phyloP scores from a whole-genome alignment of 2,113 vertebrate genomes.

The Percopsis transmontana region DNA sequence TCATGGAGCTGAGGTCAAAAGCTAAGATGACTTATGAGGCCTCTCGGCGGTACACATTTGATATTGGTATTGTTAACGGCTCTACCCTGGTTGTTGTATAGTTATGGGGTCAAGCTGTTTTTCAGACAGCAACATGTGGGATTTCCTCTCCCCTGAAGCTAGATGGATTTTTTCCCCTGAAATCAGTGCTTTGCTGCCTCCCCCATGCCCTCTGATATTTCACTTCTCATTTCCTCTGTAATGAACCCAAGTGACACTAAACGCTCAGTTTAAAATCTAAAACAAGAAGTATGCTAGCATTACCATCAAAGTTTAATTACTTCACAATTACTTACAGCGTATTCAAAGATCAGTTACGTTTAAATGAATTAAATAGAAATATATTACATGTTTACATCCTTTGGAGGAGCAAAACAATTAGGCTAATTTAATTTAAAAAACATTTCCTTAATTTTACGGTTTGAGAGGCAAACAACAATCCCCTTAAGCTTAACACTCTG shows the following conservation, averaged over 20 bases:
- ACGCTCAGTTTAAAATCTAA: conserved; percentile 6
- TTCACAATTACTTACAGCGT: too few species aligned
- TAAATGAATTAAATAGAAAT: not conserved
- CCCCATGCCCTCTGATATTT: not conserved
- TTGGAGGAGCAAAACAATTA: not conserved
- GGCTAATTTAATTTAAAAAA: conserved; percentile 16
- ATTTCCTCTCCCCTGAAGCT: conserved; percentile 60
- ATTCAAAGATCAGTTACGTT: too few species aligned
- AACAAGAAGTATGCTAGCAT: not conserved
- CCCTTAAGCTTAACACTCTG: conserved; percentile 27
- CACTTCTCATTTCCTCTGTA: conserved; percentile 7
- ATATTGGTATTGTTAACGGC: conserved; percentile 40
- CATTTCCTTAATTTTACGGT: conserved; percentile 29
- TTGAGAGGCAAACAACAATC: conserved; percentile 25
- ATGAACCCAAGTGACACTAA: conserved; percentile 24
- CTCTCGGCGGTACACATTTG: conserved; percentile 42
- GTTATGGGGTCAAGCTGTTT: conserved; percentile 60
- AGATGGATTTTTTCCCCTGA: conserved; percentile 9
- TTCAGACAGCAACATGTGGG: conserved; percentile 69
- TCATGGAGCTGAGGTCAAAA: conserved; percentile 55
- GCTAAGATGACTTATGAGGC: conserved; percentile 59
- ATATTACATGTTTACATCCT: not conserved
- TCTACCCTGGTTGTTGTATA: conserved; percentile 42
- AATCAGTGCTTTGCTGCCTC: not conserved
- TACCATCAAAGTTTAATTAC: not conserved